These are phyloP conservation scores for Epinotia ramella DNA, from an alignment of 2,888 invertebrate genomes.

Conservation along the genomic window DNA sequence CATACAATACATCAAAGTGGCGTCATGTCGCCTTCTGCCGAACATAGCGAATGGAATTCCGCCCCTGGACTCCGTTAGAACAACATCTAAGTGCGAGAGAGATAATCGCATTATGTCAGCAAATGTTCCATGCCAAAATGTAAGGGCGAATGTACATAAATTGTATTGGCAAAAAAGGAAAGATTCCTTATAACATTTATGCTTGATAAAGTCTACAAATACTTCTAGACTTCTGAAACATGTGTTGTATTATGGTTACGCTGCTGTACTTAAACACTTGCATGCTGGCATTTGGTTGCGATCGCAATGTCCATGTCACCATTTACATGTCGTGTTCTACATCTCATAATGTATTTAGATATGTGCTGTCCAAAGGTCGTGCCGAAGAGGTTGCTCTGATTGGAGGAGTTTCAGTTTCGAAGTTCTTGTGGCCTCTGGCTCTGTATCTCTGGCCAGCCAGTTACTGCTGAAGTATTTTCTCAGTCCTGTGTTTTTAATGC, in stretches of 20 bases:
- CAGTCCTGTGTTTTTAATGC: too few relatives aligned
- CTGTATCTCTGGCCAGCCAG: too few relatives aligned
- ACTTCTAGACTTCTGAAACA: background rate
- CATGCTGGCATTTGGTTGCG: constrained; percentile 59
- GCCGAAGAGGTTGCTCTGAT: background rate
- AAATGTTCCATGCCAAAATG: too few relatives aligned
- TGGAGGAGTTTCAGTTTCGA: background rate
- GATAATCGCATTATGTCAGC: too few relatives aligned
- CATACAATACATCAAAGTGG: background rate
- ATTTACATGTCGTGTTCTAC: constrained; percentile 34
- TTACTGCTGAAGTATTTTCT: too few relatives aligned
- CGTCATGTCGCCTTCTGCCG: background rate
- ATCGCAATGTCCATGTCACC: constrained; percentile 44
- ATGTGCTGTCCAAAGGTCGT: constrained; percentile 12
- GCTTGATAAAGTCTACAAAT: background rate
- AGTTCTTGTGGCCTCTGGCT: background rate
- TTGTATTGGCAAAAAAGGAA: background rate
- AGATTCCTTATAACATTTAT: background rate
- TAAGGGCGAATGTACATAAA: background rate
- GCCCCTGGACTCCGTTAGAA: background rate
- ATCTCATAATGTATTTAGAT: constrained; percentile 37
- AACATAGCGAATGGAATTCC: too few relatives aligned
- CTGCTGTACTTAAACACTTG: constrained; percentile 61
- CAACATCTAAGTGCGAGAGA: too few relatives aligned
- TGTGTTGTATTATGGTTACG: constrained; percentile 18